phyloP scores from a whole-genome alignment of 2,888 invertebrate genomes.

The Malthinus seriepunctatus region DNA sequence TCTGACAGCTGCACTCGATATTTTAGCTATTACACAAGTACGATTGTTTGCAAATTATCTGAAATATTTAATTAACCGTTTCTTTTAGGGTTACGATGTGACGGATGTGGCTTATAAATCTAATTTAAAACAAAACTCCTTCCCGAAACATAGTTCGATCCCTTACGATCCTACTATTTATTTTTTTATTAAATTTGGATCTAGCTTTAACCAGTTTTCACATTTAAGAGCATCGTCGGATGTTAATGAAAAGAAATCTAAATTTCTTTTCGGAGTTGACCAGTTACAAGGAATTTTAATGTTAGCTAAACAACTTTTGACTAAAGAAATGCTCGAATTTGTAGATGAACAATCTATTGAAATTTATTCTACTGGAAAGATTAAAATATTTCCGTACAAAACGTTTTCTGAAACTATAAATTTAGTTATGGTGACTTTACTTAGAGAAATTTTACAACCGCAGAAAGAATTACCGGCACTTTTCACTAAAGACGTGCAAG shows the following conservation, averaged over 20 bases:
- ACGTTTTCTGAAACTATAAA: conserved; percentile 95
- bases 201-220: conserved; percentile 89
- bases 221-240: conserved; percentile 79
- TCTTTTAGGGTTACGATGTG: conserved; percentile 44
- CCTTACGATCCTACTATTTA: conserved; percentile 78
- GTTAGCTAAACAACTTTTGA: conserved; percentile 81
- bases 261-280: conserved; percentile 72
- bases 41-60: too few relatives aligned
- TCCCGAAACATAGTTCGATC: conserved; percentile 35
- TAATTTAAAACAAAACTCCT: conserved; percentile 42
- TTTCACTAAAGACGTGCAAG: conserved; percentile 89
- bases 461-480: conserved; percentile 87
- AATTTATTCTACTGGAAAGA: conserved; percentile 72
- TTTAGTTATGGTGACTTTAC: conserved; percentile 87
- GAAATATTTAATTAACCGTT: not conserved
- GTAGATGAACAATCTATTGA: conserved; percentile 85
- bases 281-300: conserved; percentile 81
- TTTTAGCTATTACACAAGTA: conserved; percentile 46
- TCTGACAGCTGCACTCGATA: conserved; percentile 66
- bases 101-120: conserved; percentile 44
- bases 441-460: conserved; percentile 88
- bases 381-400: conserved; percentile 83
- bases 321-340: conserved; percentile 75
- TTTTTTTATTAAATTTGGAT: conserved; percentile 91
- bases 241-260: conserved; percentile 65